Percentiles rank a stretch among this genome's conserved stretches.
These are phyloP conservation scores for Pachydiplax longipennis DNA, from an alignment of 2,888 invertebrate genomes.

Conservation along the genomic window DNA sequence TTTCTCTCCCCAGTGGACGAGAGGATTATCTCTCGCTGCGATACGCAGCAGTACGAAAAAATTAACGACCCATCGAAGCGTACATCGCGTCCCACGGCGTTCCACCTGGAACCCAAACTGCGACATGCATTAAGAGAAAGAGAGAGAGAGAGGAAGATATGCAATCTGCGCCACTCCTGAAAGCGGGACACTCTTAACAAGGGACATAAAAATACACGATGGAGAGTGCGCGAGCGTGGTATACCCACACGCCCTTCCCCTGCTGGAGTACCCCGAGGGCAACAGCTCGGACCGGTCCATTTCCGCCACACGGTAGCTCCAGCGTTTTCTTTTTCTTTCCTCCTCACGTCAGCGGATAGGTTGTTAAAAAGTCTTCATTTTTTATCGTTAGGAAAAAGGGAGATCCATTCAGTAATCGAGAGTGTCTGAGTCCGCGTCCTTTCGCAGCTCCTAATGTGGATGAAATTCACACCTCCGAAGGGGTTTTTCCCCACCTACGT, in stretches of 20 bases:
- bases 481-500: neutral
- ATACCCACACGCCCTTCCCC: neutral
- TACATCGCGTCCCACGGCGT: neutral
- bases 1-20: neutral
- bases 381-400: neutral
- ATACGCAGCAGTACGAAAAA: neutral
- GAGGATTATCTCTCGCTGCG: neutral
- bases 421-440: neutral
- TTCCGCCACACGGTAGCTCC: neutral
- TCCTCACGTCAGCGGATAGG: neutral
- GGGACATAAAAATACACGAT: neutral
- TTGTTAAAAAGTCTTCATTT: neutral
- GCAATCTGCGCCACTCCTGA: neutral
- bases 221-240: neutral
- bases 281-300: neutral
- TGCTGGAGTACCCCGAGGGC: neutral
- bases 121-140: neutral
- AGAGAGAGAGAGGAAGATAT: neutral
- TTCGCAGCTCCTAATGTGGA: neutral
- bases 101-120: neutral
- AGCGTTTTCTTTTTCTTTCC: neutral
- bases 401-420: neutral
- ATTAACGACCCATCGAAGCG: neutral
- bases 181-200: neutral
- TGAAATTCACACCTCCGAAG: neutral